Evolutionary conservation across 1,140 invertebrate genomes (phyloP).

Genomic region (Dendrolimus punctatus): DNA sequence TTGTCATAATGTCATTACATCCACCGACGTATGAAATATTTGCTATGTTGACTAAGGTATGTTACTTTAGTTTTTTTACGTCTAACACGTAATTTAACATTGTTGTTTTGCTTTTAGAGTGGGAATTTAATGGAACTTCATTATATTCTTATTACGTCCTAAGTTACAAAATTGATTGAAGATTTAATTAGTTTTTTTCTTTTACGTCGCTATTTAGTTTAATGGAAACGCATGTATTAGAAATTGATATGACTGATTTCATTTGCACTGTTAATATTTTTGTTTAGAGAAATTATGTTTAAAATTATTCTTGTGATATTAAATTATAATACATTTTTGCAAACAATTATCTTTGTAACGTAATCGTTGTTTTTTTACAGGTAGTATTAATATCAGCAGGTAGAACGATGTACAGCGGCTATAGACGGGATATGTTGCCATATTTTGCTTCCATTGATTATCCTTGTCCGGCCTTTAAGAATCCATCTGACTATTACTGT

Average conservation of each 20-base stretch:
- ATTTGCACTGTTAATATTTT: too few species aligned
- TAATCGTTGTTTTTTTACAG: conserved; percentile 40
- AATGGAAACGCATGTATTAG: too few species aligned
- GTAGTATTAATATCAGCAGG: conserved; percentile 91
- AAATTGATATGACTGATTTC: too few species aligned
- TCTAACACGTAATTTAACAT: not conserved
- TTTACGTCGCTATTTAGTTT: too few species aligned
- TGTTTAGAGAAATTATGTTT: too few species aligned
- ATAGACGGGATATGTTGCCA: conserved; percentile 89
- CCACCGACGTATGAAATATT: conserved; percentile 97
- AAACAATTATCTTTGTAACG: too few species aligned
- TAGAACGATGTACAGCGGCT: conserved; percentile 91
- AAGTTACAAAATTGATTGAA: not conserved
- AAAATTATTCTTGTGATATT: too few species aligned
- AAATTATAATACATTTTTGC: too few species aligned
- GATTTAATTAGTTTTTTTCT: too few species aligned
- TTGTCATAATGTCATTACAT: conserved; percentile 93
- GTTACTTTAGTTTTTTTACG: not conserved
- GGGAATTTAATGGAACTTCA: not conserved
- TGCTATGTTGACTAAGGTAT: conserved; percentile 87
- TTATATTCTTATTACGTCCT: conserved; percentile 2
- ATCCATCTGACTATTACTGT: conserved; percentile 97
- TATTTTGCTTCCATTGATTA: conserved; percentile 96
- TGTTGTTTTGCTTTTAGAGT: conserved; percentile 1
- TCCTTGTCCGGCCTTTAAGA: conserved; percentile 96